phyloP scores from a whole-genome alignment of 2,113 vertebrate species.

The Pipra filicauda region DNA sequence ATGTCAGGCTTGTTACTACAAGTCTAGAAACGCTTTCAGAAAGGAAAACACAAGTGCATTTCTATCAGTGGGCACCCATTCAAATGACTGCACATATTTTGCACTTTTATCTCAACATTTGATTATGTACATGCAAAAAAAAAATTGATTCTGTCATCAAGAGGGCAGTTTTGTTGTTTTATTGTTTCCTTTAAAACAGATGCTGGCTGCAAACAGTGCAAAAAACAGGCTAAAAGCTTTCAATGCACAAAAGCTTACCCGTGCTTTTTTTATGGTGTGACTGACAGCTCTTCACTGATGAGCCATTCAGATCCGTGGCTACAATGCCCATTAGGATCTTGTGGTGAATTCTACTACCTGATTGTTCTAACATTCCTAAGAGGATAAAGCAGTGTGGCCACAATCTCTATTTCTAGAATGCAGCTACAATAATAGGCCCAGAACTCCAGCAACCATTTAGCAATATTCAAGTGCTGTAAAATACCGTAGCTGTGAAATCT shows the following conservation, averaged over 20 bases:
- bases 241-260: background rate
- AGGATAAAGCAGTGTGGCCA: background rate
- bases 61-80: background rate
- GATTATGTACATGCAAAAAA: slow-evolving; percentile 9
- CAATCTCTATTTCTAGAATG: background rate
- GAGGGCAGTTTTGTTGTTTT: slow-evolving; percentile 1
- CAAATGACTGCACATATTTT: background rate
- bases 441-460: background rate
- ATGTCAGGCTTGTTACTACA: background rate
- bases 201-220: background rate
- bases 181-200: slow-evolving; percentile 9
- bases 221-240: slow-evolving; percentile 28
- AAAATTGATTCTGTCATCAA: background rate
- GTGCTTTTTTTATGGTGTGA: background rate
- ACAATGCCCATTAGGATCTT: background rate
- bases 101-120: slow-evolving; percentile 11
- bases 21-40: background rate
- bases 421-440: background rate
- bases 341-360: background rate
- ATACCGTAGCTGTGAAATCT: background rate
- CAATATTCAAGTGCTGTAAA: background rate
- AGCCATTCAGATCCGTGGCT: background rate
- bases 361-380: background rate
- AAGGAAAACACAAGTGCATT: background rate
- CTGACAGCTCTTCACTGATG: background rate